Base-by-base conservation (phyloP, 2,888 invertebrate species). In the Oxycera nigricornis region DNA sequence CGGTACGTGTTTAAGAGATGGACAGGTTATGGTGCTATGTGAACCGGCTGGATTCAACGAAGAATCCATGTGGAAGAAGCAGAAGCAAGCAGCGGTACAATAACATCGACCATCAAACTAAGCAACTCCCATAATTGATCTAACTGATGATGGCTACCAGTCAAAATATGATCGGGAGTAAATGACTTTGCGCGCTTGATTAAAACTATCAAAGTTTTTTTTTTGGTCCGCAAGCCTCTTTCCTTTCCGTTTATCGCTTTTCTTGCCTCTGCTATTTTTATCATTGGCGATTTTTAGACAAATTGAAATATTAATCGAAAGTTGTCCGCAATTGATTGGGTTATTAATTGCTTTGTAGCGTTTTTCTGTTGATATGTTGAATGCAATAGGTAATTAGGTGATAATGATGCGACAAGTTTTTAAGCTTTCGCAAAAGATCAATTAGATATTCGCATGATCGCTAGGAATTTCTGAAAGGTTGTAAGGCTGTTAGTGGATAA, bases 231-330 rank as follows among this genome's bases (percentile, higher is more conserved):
- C 14, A n/a, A 14, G 17, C 3, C 14, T 46, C 46, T 46, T 46
- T 46, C 17, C 11, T 46, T n/a, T n/a, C n/a, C n/a, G n/a, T n/a
- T n/a, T n/a, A n/a, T n/a, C n/a, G n/a, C n/a, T n/a, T n/a, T n/a
- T n/a, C n/a, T n/a, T n/a, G n/a, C n/a, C n/a, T n/a, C n/a, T n/a
- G n/a, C n/a, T n/a, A n/a, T n/a, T n/a, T n/a, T n/a, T n/a, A n/a
- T n/a, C n/a, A n/a, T n/a, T n/a, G n/a, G n/a, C n/a, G n/a, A n/a
- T n/a, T 68, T 50, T 3, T 14, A 20, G 68, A 50, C 52, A 50
- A 68, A 68, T 68, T 68, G 68, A 68, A 68, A 50, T 68, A 50
- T 46, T 68, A 68, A 67, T 67, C 67, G 67, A 67, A 62, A 31
- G 39, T 22, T 41, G 39, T 41, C 26, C 24, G 24, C 35, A 24